Evolutionary conservation across 2,797 vertebrate species (phyloP).

Genomic region (Spinus olivaceus): DNA sequence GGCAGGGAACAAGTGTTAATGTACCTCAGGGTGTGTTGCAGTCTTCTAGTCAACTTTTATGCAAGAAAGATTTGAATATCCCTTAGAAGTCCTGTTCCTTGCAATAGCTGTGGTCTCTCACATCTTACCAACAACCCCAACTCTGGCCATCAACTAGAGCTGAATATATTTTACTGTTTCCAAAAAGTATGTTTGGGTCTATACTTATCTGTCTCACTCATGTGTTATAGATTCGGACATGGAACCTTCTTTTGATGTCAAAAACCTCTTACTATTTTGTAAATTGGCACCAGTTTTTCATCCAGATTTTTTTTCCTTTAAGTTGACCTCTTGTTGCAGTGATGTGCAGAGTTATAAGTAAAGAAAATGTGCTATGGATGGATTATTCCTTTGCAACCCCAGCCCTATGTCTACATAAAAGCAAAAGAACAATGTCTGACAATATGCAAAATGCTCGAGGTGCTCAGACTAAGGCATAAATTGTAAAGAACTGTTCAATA

Average conservation of each 20-base stretch:
- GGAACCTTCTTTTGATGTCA: not conserved
- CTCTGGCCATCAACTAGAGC: not conserved
- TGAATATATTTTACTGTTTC: not conserved
- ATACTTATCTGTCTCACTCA: fast-evolving
- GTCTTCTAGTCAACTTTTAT: not conserved
- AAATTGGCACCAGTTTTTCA: not conserved
- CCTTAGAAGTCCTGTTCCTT: not conserved
- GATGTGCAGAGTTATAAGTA: not conserved
- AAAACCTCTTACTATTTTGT: not conserved
- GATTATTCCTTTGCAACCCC: not conserved
- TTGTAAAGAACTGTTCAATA: not conserved
- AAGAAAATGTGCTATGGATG: not conserved
- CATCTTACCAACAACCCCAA: not conserved
- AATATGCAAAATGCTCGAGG: not conserved
- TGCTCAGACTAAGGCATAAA: not conserved
- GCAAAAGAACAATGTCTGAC: not conserved
- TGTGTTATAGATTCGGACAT: not conserved
- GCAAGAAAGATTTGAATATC: not conserved
- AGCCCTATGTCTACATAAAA: not conserved
- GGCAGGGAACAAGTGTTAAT: not conserved
- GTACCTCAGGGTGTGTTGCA: not conserved
- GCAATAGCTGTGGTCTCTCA: not conserved
- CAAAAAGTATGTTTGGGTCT: not conserved
- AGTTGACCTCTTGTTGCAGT: not conserved
- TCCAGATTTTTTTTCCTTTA: not conserved